Evolutionary conservation across 2,888 invertebrate genomes (phyloP).

Genomic region (Lycophotia porphyrea): DNA sequence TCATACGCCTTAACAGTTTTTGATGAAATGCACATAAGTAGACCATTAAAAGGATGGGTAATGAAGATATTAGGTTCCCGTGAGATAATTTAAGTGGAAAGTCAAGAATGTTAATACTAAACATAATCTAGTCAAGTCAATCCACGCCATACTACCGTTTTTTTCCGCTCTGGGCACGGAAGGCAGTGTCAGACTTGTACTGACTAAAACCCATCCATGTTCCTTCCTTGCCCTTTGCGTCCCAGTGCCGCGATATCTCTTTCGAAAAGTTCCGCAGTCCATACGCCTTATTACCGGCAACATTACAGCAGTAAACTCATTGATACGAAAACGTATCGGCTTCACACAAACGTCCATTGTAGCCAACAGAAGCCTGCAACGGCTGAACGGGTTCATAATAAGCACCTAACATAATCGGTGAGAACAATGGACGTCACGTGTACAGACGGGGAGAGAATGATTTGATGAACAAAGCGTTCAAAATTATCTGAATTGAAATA

Average conservation of each 20-base stretch:
- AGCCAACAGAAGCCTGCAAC: neutral
- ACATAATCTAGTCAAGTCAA: neutral
- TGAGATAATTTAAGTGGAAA: neutral
- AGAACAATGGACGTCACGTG: constrained; percentile 35
- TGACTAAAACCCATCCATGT: no score
- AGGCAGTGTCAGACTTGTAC: no score
- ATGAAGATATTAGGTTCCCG: no score
- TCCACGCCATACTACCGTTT: neutral
- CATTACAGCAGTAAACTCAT: neutral
- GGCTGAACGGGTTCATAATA: constrained; percentile 6
- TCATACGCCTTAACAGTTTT: neutral
- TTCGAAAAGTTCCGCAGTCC: no score
- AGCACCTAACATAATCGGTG: constrained; percentile 20
- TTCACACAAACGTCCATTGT: constrained; percentile 11
- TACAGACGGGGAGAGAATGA: neutral
- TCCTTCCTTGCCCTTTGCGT: no score
- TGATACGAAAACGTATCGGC: neutral
- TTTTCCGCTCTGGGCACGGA: no score
- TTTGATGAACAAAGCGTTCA: neutral
- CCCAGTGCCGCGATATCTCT: no score
- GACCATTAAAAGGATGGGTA: no score
- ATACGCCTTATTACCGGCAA: neutral
- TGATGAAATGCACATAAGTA: no score
- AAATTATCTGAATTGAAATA: no score
- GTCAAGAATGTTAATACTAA: neutral